phyloP scores from a whole-genome alignment of 2,113 vertebrate genomes.

The Protomyctophum bolini region DNA sequence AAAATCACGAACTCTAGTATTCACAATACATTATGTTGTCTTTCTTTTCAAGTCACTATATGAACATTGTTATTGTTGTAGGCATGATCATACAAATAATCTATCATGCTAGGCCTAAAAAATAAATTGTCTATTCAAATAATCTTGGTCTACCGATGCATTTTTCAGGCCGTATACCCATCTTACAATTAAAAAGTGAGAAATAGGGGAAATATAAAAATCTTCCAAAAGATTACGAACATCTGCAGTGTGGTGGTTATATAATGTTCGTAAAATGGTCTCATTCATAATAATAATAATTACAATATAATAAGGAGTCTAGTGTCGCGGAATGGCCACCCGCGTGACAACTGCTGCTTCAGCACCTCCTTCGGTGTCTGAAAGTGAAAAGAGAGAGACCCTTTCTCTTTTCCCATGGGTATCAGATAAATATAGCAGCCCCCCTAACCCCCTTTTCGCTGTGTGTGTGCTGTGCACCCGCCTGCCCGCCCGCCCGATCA shows the following conservation, averaged over 20 bases:
- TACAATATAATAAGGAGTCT: constrained; percentile 78
- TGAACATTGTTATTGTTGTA: no score
- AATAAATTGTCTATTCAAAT: no score
- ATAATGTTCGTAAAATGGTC: constrained; percentile 63
- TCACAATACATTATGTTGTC: no score
- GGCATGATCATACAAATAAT: no score
- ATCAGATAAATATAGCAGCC: constrained; percentile 91
- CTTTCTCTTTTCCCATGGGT: constrained; percentile 94
- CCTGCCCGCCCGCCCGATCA: constrained; percentile 58
- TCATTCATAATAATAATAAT: constrained; percentile 71
- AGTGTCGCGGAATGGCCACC: constrained; percentile 81
- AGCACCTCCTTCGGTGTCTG: constrained; percentile 88
- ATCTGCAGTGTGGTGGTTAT: not conserved
- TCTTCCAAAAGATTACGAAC: no score
- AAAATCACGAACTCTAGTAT: no score
- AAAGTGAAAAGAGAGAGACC: constrained; percentile 81
- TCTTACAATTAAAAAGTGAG: no score
- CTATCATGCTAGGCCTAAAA: no score
- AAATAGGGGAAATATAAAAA: no score
- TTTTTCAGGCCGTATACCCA: no score
- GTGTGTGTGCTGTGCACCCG: not conserved
- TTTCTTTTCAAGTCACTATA: no score
- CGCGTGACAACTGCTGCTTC: constrained; percentile 85
- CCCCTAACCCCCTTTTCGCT: constrained; percentile 68
- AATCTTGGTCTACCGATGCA: no score